Base-by-base conservation (phyloP, 2,113 vertebrate genomes). In the Mugil cephalus region DNA sequence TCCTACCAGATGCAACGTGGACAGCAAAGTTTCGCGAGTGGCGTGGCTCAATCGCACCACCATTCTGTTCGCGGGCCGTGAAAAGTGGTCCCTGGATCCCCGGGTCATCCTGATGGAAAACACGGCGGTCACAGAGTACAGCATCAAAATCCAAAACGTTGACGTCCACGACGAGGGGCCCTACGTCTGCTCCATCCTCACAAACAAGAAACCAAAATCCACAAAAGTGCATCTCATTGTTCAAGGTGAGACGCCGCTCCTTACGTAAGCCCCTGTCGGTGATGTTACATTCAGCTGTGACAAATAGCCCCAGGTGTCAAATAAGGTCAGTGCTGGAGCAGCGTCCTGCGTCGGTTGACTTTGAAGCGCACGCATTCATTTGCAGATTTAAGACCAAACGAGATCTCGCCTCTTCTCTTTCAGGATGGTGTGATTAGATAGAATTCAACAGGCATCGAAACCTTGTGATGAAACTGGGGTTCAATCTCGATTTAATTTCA, bases 21-120 rank as follows among this genome's bases (percentile, higher is more conserved):
- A 99, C 79, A 96, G 95, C 84, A 94, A 96, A 87, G 97, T 99
- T 6, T 97, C 97, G 0, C 91, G 97, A 19, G 97, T 99, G 43
- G 98, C 98, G 0, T 99, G 98, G 98, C 94, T 99, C 78, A 99
- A 99, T 87, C 97, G 98, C 74, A 98, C 96, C 89, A 98, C 96
- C 77, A 99, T 99, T 69, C 95, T 99, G 45, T 99, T 98, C 0
- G 96, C 98, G 0, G 98, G 98, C 36, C 95, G 87, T 40, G 98
- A 99, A 90, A 99, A 99, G 86, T 99, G 98, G 98, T 97, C 97
- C 15, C 94, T 97, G 94, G 98, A 99, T 79, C 95, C 97, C 39
- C 96, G 98, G 0, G 98, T 99, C 78, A 94, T 97, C 68, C 95
- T 98, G 70, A 87, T 98, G 84, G 95, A 97, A 74, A 96, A 97